Base-by-base conservation (phyloP, 2,113 vertebrate genomes). In the Corythornis cristatus region DNA sequence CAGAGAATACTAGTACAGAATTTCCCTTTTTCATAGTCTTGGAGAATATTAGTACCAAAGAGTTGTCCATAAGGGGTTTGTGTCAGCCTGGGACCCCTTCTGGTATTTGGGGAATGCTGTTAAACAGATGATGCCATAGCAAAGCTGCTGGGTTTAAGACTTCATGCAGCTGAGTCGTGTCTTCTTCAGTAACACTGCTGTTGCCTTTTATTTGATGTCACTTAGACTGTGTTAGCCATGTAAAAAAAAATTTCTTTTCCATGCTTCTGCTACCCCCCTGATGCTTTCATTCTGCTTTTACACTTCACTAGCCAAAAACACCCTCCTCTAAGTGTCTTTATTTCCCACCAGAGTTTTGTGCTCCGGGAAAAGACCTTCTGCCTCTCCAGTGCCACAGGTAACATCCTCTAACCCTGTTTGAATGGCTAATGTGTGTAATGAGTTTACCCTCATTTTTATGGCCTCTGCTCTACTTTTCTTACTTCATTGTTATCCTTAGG, bases 51-150 rank as follows among this genome's bases (percentile, higher is more conserved):
- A 15, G 28, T n/a, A 22, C 5, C 14, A 53, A 5, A 2, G 23
- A 12, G 9, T 31, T 15, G 37, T 9, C 8, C 4, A 0, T 1
- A 9, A 45, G 33, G 66, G 33, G 20, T 58, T 50, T 51, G 40
- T 33, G 54, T 37, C 58, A 71, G 72, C 9, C 25, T 40, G 53
- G 35, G 65, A 37, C 18, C 72, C 21, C 37, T 54, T 20, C 25
- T 45, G 45, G 9, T 48, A 4, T 20, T 11, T 50, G 17, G 50
- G 43, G 71, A 46, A 5, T 48, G 19, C 35, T 40, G 2, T 64
- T 61, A 22, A 33, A 29, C 4, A 11, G 3, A 1, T 23, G 15
- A 12, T 15, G 14, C 13, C 42, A 3, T 1, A 22, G 73, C 57
- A 65, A 66, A 89, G 65, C 70, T 86, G 66, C 57, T 21, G 64